Conservation (phyloP, 2,888 invertebrate genomes). For the Bimastos eiseni region DNA sequence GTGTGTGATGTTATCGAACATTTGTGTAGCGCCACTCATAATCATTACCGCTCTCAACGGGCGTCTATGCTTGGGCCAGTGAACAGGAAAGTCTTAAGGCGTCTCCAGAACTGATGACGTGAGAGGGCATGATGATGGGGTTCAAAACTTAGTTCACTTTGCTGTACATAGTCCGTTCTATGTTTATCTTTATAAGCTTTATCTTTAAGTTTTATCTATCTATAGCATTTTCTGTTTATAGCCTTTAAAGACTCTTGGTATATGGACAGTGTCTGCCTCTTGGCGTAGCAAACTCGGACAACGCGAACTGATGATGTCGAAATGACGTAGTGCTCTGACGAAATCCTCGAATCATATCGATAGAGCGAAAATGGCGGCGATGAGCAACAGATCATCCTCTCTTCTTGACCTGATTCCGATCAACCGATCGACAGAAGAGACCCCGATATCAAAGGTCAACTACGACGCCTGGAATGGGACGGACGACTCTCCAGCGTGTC, state of each 20-base stretch:
- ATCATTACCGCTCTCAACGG: too few relatives aligned
- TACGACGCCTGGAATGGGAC: not conserved
- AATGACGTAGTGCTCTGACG: not conserved
- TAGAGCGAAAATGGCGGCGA: not conserved
- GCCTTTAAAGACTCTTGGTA: not conserved
- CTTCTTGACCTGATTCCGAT: not conserved
- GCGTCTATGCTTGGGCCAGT: too few relatives aligned
- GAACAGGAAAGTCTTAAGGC: too few relatives aligned
- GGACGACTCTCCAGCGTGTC: constrained; percentile 9
- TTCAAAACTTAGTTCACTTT: too few relatives aligned
- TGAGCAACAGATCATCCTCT: not conserved
- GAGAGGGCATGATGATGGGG: too few relatives aligned
- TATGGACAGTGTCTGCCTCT: not conserved
- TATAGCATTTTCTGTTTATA: not conserved
- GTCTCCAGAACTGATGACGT: too few relatives aligned
- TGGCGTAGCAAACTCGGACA: not conserved
- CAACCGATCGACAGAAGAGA: not conserved
- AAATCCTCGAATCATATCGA: not conserved
- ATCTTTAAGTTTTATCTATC: too few relatives aligned
- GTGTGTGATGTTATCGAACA: too few relatives aligned
- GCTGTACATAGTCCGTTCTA: too few relatives aligned
- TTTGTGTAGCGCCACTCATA: too few relatives aligned
- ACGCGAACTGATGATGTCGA: not conserved
- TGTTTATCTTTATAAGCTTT: too few relatives aligned
- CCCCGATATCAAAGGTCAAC: not conserved